Base-by-base conservation (phyloP, 2,113 vertebrate species). In the Chinchilla lanigera region DNA sequence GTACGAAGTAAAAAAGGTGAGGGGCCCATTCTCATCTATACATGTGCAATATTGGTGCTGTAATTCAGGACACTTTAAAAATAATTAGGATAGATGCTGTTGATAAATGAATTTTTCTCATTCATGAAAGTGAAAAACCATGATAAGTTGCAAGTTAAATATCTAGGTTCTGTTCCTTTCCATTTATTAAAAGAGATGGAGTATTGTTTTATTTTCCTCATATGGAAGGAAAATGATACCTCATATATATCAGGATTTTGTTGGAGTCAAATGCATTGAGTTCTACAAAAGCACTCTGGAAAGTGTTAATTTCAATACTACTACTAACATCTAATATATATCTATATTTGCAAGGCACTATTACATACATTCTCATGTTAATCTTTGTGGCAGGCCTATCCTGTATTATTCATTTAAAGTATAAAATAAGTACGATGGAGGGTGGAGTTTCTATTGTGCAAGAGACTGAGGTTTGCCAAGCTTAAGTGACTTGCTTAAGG, bases 1-100 rank as follows among this genome's bases (percentile, higher is more conserved):
- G 92, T 99, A 99, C 12, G 99, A 99, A 98, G 99, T 99, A 50
- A 99, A 99, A 98, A 99, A 99, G 99, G 99, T 99, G 98, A 98
- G 96, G 92, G 2, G 0, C 5, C 30, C 1, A 0, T 54, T 47
- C 47, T 52, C 52, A 16, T 52, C 3, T 2, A 0, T 1, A 50
- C 19, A 24, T 2, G 1, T 14, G 35, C 35, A 50, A 3, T 26
- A 22, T 44, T 13, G 54, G 5, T 67, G 5, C 71, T 14, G 2
- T 47, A 9, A 75, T 63, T 24, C 33, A 47, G 38, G 83, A 24
- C 30, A 30, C 4, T 35, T 78, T 54, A 80, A 69, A 58, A 89
- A 16, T 65, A 26, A 67, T 63, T 50, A 50, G 24, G 47, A 35
- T 65, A 73, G 67, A 47, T 82, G 26, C 24, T 86, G 47, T 38